phyloP scores from a whole-genome alignment of 2,797 vertebrate species.

The Allochrocebus solatus region DNA sequence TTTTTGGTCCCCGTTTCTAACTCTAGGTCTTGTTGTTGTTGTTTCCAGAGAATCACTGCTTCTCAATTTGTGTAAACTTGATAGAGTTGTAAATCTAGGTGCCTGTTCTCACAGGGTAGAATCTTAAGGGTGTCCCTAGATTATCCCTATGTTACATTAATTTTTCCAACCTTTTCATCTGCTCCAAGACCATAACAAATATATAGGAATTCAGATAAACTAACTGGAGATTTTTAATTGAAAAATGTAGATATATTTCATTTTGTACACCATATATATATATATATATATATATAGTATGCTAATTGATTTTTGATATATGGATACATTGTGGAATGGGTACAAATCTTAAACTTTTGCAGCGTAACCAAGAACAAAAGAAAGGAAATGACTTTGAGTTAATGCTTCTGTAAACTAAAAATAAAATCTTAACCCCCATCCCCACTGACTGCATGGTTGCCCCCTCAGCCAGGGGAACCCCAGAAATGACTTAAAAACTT shows the following conservation, averaged over 20 bases:
- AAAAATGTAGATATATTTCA: background rate
- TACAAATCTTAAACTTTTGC: background rate
- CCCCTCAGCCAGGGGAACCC: background rate
- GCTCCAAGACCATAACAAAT: background rate
- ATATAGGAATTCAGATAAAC: background rate
- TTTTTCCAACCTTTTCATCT: fast-evolving
- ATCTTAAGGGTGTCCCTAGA: background rate
- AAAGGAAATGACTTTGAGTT: background rate
- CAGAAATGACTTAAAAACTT: background rate
- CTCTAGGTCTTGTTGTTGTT: background rate
- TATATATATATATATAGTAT: background rate
- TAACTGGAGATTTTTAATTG: background rate
- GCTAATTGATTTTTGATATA: background rate
- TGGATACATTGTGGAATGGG: background rate
- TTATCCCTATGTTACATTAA: too few relatives aligned
- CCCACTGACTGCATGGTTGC: background rate
- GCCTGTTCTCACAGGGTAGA: background rate
- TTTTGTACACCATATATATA: background rate
- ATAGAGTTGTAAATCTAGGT: background rate
- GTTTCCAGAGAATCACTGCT: background rate
- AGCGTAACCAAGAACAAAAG: background rate
- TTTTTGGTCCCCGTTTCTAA: background rate
- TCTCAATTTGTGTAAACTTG: background rate
- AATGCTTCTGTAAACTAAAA: background rate
- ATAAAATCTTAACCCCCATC: background rate